Evolutionary conservation across 2,888 invertebrate genomes (phyloP).

Genomic region (Drosophila acutilabella): DNA sequence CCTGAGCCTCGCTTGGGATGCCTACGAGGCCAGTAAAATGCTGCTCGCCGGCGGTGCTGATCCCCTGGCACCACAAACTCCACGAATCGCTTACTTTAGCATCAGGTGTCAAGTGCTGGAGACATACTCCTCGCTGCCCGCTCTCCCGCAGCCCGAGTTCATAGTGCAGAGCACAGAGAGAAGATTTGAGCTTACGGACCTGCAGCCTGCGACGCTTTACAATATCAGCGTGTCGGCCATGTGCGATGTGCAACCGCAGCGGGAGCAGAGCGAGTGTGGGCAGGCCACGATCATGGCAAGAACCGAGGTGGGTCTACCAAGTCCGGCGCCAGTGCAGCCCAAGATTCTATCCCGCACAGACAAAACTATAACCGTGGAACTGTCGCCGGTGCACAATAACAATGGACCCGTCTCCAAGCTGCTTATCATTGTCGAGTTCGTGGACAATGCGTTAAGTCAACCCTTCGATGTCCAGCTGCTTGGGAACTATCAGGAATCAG

Average conservation of each 20-base stretch:
- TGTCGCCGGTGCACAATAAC: conserved; percentile 89
- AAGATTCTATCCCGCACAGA: conserved; percentile 87
- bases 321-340: conserved; percentile 90
- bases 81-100: conserved; percentile 86
- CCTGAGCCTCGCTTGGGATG: conserved; percentile 87
- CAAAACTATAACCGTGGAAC: conserved; percentile 88
- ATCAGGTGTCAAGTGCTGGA: conserved; percentile 86
- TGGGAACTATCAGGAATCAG: conserved; percentile 89
- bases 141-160: conserved; percentile 86
- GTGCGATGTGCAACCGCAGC: conserved; percentile 83
- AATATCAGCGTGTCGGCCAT: conserved; percentile 90
- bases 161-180: conserved; percentile 87
- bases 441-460: conserved; percentile 89
- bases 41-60: conserved; percentile 57
- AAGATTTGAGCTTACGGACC: conserved; percentile 87
- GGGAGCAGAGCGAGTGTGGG: conserved; percentile 85
- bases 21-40: conserved; percentile 86
- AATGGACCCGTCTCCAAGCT: conserved; percentile 92
- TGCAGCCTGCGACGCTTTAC: conserved; percentile 92
- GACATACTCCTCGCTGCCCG: conserved; percentile 87
- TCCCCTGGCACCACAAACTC: conserved; percentile 39
- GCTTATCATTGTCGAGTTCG: conserved; percentile 88
- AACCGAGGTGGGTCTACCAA: conserved; percentile 90
- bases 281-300: conserved; percentile 87
- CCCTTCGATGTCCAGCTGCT: conserved; percentile 88